Evolutionary conservation across 2,888 invertebrate genomes (phyloP).

Genomic region (Crossocerus cetratus): DNA sequence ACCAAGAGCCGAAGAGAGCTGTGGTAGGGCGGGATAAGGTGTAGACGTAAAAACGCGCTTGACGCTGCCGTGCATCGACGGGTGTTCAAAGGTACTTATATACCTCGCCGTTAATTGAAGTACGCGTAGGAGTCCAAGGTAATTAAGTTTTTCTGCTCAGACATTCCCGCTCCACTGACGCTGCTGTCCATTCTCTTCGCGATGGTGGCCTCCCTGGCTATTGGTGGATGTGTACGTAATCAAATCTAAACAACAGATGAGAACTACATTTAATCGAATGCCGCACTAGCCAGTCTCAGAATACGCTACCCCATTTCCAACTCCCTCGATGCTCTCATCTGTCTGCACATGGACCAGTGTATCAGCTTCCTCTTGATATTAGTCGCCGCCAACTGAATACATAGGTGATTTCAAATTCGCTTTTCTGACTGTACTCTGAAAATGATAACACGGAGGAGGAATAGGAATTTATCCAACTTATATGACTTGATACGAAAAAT

Average conservation of each 20-base stretch:
- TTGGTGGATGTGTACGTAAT: slow-evolving; percentile 59
- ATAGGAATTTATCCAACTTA: no score
- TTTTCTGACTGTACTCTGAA: no score
- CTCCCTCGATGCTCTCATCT: slow-evolving; percentile 51
- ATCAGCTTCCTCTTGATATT: slow-evolving; percentile 31
- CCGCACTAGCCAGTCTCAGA: slow-evolving; percentile 49
- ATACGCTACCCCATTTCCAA: slow-evolving; percentile 66
- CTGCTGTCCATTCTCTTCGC: not conserved
- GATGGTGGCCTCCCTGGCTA: slow-evolving; percentile 28
- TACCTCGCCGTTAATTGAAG: no score
- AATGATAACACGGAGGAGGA: no score
- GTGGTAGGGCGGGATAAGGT: not conserved
- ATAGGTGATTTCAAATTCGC: no score
- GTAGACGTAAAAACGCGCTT: not conserved
- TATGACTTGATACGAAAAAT: no score
- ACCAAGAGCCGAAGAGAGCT: not conserved
- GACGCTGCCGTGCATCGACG: not conserved
- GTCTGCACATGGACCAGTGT: slow-evolving; percentile 35
- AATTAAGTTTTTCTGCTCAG: no score
- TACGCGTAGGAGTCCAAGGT: no score
- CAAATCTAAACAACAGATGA: slow-evolving; percentile 69
- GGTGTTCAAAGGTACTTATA: no score
- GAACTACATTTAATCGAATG: slow-evolving; percentile 70
- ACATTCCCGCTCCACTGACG: no score
- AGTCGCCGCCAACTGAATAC: no score